phyloP scores from a whole-genome alignment of 2,888 invertebrate genomes.

The Hyles lineata region DNA sequence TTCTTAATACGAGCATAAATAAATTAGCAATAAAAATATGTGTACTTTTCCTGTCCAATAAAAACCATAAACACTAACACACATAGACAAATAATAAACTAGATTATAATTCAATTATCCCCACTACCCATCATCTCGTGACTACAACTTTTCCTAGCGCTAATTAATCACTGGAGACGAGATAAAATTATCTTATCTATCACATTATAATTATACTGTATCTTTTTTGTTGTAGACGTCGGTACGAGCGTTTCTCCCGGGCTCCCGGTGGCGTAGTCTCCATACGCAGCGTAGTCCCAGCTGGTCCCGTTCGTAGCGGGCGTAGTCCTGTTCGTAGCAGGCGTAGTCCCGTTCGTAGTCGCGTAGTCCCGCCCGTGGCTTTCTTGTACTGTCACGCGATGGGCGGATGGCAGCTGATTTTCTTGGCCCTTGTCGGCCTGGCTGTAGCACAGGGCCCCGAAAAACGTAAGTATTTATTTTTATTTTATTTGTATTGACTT shows the following conservation, averaged over 20 bases:
- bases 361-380: constrained; percentile 7
- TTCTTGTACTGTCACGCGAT: constrained; percentile 32
- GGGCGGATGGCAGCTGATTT: constrained; percentile 49
- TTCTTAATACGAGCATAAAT: no score
- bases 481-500: no score
- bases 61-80: constrained; percentile 6
- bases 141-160: constrained; percentile 76
- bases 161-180: constrained; percentile 66
- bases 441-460: constrained; percentile 63
- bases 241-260: constrained; percentile 49
- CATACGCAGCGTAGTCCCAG: background rate
- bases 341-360: constrained; percentile 16
- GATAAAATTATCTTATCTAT: constrained; percentile 74
- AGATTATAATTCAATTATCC: constrained; percentile 30
- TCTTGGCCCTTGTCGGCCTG: constrained; percentile 54
- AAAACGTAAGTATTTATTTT: constrained; percentile 59
- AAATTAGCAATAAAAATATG: background rate
- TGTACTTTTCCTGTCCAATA: background rate
- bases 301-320: background rate
- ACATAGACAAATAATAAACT: background rate
- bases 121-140: constrained; percentile 68
- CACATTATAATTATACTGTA: constrained; percentile 55
- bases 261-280: constrained; percentile 37
- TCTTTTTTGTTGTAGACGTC: constrained; percentile 63
- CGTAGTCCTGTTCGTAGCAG: constrained; percentile 17